Percentiles rank a stretch among this genome's conserved stretches.
These are phyloP conservation scores for Cosmia trapezina DNA, from an alignment of 2,888 invertebrate genomes.

Conservation along the genomic window DNA sequence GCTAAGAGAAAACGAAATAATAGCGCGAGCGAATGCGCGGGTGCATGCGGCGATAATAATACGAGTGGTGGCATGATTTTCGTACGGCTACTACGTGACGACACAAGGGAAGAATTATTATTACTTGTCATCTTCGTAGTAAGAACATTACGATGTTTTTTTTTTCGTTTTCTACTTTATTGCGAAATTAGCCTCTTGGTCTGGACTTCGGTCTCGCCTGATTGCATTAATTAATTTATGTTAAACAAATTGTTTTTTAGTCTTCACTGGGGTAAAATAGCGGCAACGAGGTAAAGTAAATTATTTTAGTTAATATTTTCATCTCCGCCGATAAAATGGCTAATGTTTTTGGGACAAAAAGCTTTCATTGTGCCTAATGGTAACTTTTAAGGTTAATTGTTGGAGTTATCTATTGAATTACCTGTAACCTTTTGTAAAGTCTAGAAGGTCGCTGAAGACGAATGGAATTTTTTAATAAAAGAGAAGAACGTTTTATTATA, in stretches of 20 bases:
- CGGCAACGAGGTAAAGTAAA: constrained; percentile 21
- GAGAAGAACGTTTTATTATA: not conserved
- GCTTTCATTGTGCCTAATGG: constrained; percentile 61
- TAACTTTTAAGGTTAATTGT: constrained; percentile 60
- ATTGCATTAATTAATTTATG: not conserved
- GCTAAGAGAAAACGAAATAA: too few relatives aligned
- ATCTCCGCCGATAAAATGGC: constrained; percentile 49
- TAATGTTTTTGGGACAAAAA: constrained; percentile 58
- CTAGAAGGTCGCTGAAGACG: constrained; percentile 40
- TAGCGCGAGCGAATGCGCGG: too few relatives aligned
- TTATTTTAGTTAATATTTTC: constrained; percentile 52
- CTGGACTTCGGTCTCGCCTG: not conserved
- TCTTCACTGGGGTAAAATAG: constrained; percentile 8
- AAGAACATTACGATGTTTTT: too few relatives aligned
- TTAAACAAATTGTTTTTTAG: constrained; percentile 2
- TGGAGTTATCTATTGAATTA: constrained; percentile 58
- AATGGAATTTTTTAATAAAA: constrained; percentile 33
- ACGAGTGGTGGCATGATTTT: not conserved
- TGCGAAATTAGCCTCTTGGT: too few relatives aligned
- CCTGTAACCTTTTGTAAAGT: constrained; percentile 54
- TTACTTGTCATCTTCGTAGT: not conserved
- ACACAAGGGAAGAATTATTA: not conserved
- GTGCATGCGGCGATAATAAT: too few relatives aligned
- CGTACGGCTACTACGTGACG: not conserved
- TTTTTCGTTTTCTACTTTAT: not conserved